Evolutionary conservation across 2,888 invertebrate species (phyloP).

Genomic region (Sycophila texana): DNA sequence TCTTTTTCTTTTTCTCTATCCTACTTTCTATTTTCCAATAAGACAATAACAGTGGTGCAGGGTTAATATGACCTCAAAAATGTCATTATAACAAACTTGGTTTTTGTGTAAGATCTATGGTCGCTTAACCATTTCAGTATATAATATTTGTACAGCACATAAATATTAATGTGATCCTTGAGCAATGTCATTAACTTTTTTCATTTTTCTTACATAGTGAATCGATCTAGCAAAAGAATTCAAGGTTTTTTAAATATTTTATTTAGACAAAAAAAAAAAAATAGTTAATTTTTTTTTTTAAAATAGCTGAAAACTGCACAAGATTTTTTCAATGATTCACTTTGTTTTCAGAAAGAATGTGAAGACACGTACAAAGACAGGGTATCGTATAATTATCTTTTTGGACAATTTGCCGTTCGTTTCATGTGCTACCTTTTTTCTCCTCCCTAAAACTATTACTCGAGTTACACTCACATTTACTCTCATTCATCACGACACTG

Average conservation of each 20-base stretch:
- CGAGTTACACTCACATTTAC: constrained; percentile 69
- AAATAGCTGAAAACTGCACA: constrained; percentile 43
- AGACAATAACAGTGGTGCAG: constrained; percentile 57
- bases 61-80: constrained; percentile 52
- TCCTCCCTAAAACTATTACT: constrained; percentile 66
- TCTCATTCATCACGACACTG: constrained; percentile 69
- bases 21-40: constrained; percentile 54
- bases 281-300: neutral
- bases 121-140: constrained; percentile 55
- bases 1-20: constrained; percentile 56
- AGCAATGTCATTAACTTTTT: constrained; percentile 47
- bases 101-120: constrained; percentile 58
- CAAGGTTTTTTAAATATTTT: constrained; percentile 30
- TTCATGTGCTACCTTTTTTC: constrained; percentile 73
- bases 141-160: constrained; percentile 51
- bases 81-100: constrained; percentile 57
- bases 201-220: constrained; percentile 54
- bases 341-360: constrained; percentile 87
- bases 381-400: constrained; percentile 81
- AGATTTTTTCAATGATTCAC: constrained; percentile 70
- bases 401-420: constrained; percentile 75
- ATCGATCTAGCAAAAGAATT: constrained; percentile 47
- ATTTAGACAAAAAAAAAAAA: constrained; percentile 32
- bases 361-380: constrained; percentile 90
- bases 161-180: constrained; percentile 49